phyloP scores from a whole-genome alignment of 1,140 invertebrate species.

The Holotrichia oblita region DNA sequence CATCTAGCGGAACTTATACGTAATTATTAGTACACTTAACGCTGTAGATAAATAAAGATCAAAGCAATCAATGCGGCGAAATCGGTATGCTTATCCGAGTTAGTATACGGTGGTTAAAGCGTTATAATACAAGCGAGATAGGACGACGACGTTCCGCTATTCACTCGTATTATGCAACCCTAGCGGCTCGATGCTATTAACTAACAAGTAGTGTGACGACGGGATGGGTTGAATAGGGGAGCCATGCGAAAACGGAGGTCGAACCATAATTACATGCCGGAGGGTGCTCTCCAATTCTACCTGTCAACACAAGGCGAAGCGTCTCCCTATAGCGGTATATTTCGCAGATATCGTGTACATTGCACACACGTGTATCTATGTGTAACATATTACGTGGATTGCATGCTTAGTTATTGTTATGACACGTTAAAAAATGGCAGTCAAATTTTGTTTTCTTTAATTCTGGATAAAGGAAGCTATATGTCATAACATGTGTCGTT shows the following conservation, averaged over 20 bases:
- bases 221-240: not conserved
- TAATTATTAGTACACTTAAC: slow-evolving; percentile 18
- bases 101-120: no score
- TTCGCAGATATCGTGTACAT: not conserved
- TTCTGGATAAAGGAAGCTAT: no score
- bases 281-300: slow-evolving; percentile 26
- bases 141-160: not conserved
- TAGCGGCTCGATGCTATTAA: not conserved
- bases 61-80: slow-evolving; percentile 1
- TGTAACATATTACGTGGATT: no score
- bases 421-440: no score
- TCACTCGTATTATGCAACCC: not conserved
- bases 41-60: slow-evolving; percentile 10
- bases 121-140: no score
- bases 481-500: no score
- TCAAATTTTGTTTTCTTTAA: no score
- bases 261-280: slow-evolving; percentile 28
- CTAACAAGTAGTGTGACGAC: slow-evolving; percentile 6
- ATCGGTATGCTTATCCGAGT: not conserved
- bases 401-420: not conserved
- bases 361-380: not conserved
- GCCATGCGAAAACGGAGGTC: not conserved
- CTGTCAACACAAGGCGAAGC: not conserved
- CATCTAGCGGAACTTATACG: not conserved
- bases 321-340: slow-evolving; percentile 5